Evolutionary conservation across 2,113 vertebrate species (phyloP).

Genomic region (Oncorhynchus masou): DNA sequence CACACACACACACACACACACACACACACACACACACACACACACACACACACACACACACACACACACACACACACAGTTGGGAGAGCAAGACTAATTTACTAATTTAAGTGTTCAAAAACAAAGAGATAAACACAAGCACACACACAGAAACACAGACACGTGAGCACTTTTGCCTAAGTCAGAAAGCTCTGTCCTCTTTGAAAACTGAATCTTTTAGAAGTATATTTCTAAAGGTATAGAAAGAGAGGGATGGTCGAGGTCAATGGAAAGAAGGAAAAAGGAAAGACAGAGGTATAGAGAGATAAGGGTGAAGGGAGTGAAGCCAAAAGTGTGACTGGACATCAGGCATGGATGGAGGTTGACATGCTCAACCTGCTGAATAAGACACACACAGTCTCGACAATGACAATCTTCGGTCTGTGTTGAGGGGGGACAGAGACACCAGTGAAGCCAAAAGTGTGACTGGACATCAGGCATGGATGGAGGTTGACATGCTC

Average conservation of each 20-base stretch:
- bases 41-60: constrained; percentile 53
- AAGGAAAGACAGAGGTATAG: constrained; percentile 21
- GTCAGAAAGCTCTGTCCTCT: constrained; percentile 34
- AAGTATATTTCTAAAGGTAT: no score
- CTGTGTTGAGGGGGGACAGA: constrained; percentile 68
- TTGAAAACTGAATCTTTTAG: constrained; percentile 27
- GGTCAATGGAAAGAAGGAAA: constrained; percentile 23
- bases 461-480: background rate
- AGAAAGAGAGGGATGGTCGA: no score
- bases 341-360: background rate
- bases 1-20: constrained; percentile 52
- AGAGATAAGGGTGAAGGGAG: background rate
- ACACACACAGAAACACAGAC: background rate
- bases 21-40: constrained; percentile 54
- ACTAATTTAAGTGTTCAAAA: no score
- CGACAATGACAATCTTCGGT: background rate
- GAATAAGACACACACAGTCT: background rate
- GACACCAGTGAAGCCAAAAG: constrained; percentile 69
- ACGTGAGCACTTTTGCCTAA: background rate
- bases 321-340: background rate
- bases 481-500: background rate
- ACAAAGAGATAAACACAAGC: no score
- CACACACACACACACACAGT: constrained; percentile 9
- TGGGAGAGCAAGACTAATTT: no score
- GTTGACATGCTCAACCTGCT: background rate